Conservation (phyloP, 2,113 vertebrate species). For the Atrichornis clamosus region DNA sequence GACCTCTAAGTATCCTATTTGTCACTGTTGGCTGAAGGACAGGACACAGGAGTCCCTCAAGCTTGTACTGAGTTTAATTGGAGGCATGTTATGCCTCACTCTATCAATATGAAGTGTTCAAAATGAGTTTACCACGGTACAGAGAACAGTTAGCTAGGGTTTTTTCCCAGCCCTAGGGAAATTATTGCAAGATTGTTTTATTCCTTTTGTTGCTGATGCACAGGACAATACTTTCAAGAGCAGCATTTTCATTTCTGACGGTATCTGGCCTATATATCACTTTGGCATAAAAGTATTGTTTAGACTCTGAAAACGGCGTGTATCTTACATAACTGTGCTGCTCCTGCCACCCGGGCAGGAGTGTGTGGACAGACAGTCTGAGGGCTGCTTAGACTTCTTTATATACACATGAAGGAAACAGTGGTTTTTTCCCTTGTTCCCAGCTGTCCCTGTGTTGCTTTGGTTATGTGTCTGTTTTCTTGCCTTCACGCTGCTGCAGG, state of each 20-base stretch:
- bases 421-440: background rate
- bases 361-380: background rate
- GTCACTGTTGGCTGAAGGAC: background rate
- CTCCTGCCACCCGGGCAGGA: background rate
- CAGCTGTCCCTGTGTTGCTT: background rate
- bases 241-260: constrained; percentile 4
- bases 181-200: background rate
- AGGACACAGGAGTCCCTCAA: background rate
- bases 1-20: background rate
- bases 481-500: rapidly evolving
- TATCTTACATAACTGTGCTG: background rate
- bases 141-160: background rate
- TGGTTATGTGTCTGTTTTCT: background rate
- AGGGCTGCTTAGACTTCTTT: background rate
- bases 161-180: background rate
- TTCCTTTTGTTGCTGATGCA: constrained; percentile 2
- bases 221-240: background rate
- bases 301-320: background rate
- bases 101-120: background rate
- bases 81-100: background rate
- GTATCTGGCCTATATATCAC: constrained; percentile 5
- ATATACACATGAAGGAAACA: background rate
- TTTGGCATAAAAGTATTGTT: background rate
- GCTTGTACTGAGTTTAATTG: background rate
- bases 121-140: background rate